Base-by-base conservation (phyloP, 2,113 vertebrate genomes). In the Leptocoma aspasia region DNA sequence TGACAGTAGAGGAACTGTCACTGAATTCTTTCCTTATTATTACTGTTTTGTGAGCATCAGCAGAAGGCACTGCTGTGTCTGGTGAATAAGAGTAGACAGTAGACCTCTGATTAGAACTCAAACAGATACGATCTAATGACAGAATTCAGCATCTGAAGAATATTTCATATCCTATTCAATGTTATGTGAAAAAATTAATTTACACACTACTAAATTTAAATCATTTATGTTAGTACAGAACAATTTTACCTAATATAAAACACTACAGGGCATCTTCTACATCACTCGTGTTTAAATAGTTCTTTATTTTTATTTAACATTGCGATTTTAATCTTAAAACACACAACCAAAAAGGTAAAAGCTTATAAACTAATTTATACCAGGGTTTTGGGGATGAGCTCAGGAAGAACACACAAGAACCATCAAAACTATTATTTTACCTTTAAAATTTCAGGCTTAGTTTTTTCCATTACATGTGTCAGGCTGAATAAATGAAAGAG, bases 401-500 rank as follows among this genome's bases (percentile, higher is more conserved):
- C 15, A n/a, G 45, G 22, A 95, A 76, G 7, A 59, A 44, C 5
- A 9, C 9, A 61, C 4, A 7, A 53, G 31, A 86, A 64, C 23
- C 21, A 77, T 15, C 30, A 64, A 66, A 92, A 75, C 16, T 42
- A 53, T 19, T 65, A 33, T 35, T 79, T 97, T 97, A 99, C 99
- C 99, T 99, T 99, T 59, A 99, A 98, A 95, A 99, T 99, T 97
- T 99, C 99, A 64, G 99, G 99, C 54, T 99, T 98, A 47, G 99
- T 99, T 97, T 99, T 99, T 96, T 99, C 99, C 98, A 99, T 99
- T 75, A 99, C 98, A 39, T 99, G 99, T 2, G 99, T 99, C 86
- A 99, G 97, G 94, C 99, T 99, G 97, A 99, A 99, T 73, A 99
- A 99, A 93, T 99, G 99, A 91, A 99, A 99, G 37, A 99, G 98